Evolutionary conservation across 2,113 vertebrate species (phyloP), one percentile per base, ranked within the genome.

Genomic region (Prinia subflava): DNA sequence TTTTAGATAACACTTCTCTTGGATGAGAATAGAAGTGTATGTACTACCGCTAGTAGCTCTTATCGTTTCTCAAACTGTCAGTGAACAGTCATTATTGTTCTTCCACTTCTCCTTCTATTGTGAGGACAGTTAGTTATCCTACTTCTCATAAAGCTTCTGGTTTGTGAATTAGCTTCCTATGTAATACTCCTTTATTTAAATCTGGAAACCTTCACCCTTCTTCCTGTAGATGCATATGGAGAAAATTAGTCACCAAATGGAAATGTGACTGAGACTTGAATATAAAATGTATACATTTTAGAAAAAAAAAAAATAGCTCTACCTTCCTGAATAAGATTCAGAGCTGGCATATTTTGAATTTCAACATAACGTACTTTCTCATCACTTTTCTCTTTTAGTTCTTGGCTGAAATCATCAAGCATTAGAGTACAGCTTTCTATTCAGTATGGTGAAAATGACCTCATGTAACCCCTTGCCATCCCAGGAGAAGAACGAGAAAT

Each of bases 21-120:
- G 73, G 64, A 81, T 7, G 27, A 31, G 49, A 87, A 89, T 50
- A 50, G 76, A 94, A 52, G 7, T 19, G 41, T 59, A 76, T 49
- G 57, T 42, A 71, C 35, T 86, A 53, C 57, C 86, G 60, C 85
- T 90, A 49, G 86, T 79, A 56, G 68, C 81, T 79, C 41, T 92
- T 92, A 91, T 27, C 42, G 0, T 91, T 95, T 95, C 89, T 97
- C 91, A 94, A 75, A 73, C 85, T 96, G 87, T 94, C 82, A 82
- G 70, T 83, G 73, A 97, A 81, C 53, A 83, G 82, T 84, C 69
- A 47, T 93, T 94, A 95, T 75, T 90, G 89, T 92, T 90, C 81
- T 92, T 90, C 85, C 86, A 75, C 80, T 95, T 91, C 91, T 95
- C 63, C 53, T 92, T 91, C 87, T 96, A 92, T 89, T 89, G 95